Percentiles rank a stretch among this genome's conserved stretches.
These are phyloP conservation scores for Pseudomyrmex cubaensis DNA, from an alignment of 1,140 invertebrate species.

Conservation along the genomic window DNA sequence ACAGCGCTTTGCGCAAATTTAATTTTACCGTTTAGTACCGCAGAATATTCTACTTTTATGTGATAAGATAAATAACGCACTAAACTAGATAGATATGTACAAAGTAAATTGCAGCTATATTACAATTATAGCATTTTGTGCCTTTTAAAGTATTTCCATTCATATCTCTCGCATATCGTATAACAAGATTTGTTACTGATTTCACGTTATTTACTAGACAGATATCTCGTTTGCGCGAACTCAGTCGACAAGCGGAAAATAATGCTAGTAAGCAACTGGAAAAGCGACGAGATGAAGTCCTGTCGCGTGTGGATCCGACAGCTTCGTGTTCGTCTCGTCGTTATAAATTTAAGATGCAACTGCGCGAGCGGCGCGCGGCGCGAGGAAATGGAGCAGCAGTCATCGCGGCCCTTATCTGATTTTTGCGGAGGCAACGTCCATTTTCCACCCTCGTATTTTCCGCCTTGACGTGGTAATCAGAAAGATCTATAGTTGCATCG, in stretches of 20 bases:
- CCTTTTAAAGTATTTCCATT: neutral
- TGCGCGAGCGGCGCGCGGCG: constrained; percentile 19
- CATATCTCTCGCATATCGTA: neutral
- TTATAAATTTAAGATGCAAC: constrained; percentile 64
- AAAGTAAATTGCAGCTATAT: too few relatives aligned
- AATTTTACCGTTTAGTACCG: too few relatives aligned
- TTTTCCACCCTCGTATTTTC: constrained; percentile 59
- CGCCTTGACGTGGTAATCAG: constrained; percentile 52
- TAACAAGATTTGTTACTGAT: neutral
- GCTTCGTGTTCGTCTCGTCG: constrained; percentile 40
- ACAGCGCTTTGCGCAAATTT: neutral
- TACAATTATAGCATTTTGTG: neutral
- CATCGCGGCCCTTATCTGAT: constrained; percentile 66
- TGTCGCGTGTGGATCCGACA: constrained; percentile 32
- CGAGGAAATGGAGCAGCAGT: constrained; percentile 54
- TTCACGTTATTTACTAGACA: constrained; percentile 1
- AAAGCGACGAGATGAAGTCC: constrained; percentile 7
- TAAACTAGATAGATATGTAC: too few relatives aligned
- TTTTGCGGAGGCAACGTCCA: constrained; percentile 60
- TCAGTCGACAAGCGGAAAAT: constrained; percentile 4
- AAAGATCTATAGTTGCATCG: constrained; percentile 61
- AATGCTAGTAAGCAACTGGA: constrained; percentile 19
- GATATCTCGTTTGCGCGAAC: constrained; percentile 17
- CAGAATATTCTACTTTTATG: neutral
- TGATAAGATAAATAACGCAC: too few relatives aligned